These are phyloP conservation scores for Exocentrus adspersus DNA, from an alignment of 2,888 invertebrate species.

Conservation along the genomic window DNA sequence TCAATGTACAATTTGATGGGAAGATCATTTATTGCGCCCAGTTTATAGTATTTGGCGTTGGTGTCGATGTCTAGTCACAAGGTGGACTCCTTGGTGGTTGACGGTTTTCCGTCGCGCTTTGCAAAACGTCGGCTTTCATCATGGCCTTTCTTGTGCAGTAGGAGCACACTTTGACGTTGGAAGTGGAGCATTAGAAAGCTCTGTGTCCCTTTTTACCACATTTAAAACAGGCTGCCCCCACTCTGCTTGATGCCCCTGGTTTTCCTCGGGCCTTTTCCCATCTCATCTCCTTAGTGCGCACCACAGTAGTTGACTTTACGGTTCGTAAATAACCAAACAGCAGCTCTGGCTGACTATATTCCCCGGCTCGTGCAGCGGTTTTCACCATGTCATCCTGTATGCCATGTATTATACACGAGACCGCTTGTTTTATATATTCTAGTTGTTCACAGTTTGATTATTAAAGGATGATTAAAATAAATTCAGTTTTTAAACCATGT, in stretches of 20 bases:
- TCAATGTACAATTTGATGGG: background rate
- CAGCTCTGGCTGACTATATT: background rate
- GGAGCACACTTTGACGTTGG: background rate
- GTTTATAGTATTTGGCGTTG: background rate
- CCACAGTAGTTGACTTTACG: background rate
- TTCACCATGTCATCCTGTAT: constrained; percentile 12
- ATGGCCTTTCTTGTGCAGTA: background rate
- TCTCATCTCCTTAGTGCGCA: too few species aligned
- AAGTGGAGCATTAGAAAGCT: background rate
- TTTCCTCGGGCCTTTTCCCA: too few species aligned
- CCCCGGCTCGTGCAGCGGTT: constrained; percentile 9
- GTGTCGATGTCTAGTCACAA: background rate
- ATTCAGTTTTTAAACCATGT: too few species aligned
- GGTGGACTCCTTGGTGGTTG: background rate
- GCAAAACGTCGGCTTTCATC: background rate
- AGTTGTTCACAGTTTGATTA: too few species aligned
- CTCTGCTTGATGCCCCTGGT: too few species aligned
- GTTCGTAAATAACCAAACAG: background rate
- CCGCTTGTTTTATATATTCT: too few species aligned
- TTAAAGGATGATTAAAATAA: too few species aligned
- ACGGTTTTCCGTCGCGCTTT: background rate
- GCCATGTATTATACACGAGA: constrained; percentile 30
- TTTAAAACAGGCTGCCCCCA: background rate
- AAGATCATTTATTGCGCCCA: background rate
- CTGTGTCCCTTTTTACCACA: background rate